These are phyloP conservation scores for Crocuta crocuta DNA, from an alignment of 2,113 vertebrate genomes.

Conservation along the genomic window DNA sequence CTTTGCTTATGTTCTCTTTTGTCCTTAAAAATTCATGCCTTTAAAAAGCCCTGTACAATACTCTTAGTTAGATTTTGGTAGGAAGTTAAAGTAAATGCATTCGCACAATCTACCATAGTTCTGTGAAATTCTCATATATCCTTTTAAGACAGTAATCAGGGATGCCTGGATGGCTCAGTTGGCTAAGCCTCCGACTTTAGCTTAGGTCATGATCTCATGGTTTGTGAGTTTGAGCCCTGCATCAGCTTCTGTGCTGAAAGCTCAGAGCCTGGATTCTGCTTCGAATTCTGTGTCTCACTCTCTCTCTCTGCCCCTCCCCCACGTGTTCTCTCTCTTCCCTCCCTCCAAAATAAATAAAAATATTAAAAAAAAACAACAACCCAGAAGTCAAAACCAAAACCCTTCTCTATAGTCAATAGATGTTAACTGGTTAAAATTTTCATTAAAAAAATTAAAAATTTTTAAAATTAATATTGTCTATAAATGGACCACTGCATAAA, in stretches of 20 bases:
- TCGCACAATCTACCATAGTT: not conserved
- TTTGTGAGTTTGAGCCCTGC: too few relatives aligned
- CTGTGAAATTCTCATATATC: not conserved
- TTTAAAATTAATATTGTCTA: not conserved
- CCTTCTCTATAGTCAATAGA: not conserved
- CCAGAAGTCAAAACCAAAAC: not conserved
- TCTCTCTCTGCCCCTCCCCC: too few relatives aligned
- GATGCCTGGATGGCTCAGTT: too few relatives aligned
- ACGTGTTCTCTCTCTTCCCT: too few relatives aligned
- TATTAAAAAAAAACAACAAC: too few relatives aligned
- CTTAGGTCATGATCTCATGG: too few relatives aligned
- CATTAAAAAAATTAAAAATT: not conserved
- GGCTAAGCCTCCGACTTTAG: too few relatives aligned
- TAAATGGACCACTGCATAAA: not conserved
- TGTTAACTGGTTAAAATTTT: conserved; percentile 15
- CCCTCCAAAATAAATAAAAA: too few relatives aligned
- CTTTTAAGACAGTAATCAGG: not conserved
- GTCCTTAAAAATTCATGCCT: not conserved
- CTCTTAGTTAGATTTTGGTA: conserved; percentile 32
- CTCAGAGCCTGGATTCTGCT: too few relatives aligned
- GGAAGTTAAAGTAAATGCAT: not conserved
- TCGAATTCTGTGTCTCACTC: too few relatives aligned
- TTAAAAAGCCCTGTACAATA: conserved; percentile 18
- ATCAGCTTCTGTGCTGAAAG: too few relatives aligned
- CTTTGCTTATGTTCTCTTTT: conserved; percentile 27